Evolutionary conservation across 2,113 vertebrate genomes (phyloP), one percentile per base, ranked within the genome.

Genomic region (Dromaius novaehollandiae): DNA sequence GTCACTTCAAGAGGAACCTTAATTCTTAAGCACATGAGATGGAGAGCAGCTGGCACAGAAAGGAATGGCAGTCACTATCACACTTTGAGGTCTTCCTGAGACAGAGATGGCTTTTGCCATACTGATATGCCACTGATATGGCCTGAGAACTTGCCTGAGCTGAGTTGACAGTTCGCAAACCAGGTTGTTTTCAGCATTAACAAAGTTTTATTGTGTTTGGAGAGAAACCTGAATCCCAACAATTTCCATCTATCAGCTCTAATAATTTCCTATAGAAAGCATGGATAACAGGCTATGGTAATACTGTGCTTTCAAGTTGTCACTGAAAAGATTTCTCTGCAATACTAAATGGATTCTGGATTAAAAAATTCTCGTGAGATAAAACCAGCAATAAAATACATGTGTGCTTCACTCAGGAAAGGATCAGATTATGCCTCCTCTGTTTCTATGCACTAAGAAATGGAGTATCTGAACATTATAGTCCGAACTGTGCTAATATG

Each of bases 161-260:
- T 51, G 26, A 86, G 86, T 42, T 95, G 86, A 92, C 55, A 77
- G 26, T 88, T 71, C 82, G 38, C 58, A 92, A 84, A 70, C 6
- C 66, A 89, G 56, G 81, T 66, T 61, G 55, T 89, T 96, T 97
- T 95, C 66, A 80, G 70, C 75, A 75, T 77, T 89, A 85, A 71
- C 40, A 70, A 2, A 6, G 32, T 51, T 95, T 56, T 93, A 11
- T 77, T 94, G 21, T 68, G 32, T 84, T 93, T 89, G 71, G 88
- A 55, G 87, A 70, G 28, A 79, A 86, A 92, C 93, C 81, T 38
- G 51, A 93, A 86, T 32, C 19, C 34, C 38, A 91, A 28, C 34
- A 22, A 36, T 97, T 96, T 96, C 46, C 60, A 88, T 6, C n/a
- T 61, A 42, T 28, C 9, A 16, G 10, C 8, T 91, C 48, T 63